Percentiles rank a stretch among this genome's conserved stretches.
These are phyloP conservation scores for Homarus americanus DNA, from an alignment of 1,140 invertebrate genomes.

Conservation along the genomic window DNA sequence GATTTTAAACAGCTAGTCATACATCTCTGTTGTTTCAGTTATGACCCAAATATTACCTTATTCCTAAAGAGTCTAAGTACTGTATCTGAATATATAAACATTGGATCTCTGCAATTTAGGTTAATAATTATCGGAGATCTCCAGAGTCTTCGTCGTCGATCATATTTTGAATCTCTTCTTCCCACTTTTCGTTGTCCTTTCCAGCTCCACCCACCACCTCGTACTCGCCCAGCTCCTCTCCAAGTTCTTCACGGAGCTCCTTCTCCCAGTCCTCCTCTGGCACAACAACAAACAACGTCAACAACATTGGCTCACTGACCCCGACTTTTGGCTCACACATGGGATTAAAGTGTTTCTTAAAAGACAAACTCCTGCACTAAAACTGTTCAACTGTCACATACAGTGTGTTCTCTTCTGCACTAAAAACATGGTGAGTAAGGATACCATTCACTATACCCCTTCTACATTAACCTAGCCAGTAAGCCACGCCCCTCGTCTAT, in stretches of 20 bases:
- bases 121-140: conserved; percentile 76
- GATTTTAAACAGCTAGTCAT: not conserved
- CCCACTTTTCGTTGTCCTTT: conserved; percentile 79
- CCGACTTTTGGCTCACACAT: conserved; percentile 39
- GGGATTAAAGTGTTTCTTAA: not conserved
- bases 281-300: conserved; percentile 58
- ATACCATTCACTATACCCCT: not conserved
- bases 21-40: not conserved
- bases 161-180: conserved; percentile 82
- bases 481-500: too few species aligned
- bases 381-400: too few species aligned
- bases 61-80: conserved; percentile 4
- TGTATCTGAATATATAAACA: conserved; percentile 22
- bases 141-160: conserved; percentile 79
- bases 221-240: conserved; percentile 94
- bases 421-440: not conserved
- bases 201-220: conserved; percentile 86
- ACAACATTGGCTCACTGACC: conserved; percentile 24
- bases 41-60: not conserved
- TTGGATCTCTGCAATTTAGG: conserved; percentile 10
- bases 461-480: too few species aligned
- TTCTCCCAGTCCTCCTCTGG: conserved; percentile 81
- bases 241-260: conserved; percentile 95
- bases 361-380: too few species aligned
- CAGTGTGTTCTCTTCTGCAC: not conserved